Conservation (phyloP, 2,797 vertebrate species). For the Ctenochaetus hawaiiensis region DNA sequence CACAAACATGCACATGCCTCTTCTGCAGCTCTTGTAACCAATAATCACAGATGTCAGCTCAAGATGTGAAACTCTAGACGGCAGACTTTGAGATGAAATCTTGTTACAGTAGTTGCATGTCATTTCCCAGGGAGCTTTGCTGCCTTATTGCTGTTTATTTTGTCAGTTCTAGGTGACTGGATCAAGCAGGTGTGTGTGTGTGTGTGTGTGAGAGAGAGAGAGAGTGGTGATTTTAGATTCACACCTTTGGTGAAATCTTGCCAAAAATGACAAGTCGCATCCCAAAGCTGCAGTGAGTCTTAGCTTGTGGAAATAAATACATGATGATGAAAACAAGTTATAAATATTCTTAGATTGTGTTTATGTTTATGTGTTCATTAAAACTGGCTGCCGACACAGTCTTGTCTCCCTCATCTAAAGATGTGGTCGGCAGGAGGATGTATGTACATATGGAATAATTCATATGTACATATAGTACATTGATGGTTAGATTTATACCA, state of each 20-base stretch:
- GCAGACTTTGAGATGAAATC: slow-evolving; percentile 51
- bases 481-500: slow-evolving; percentile 18
- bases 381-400: slow-evolving; percentile 46
- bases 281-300: slow-evolving; percentile 26
- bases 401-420: slow-evolving; percentile 45
- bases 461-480: slow-evolving; percentile 29
- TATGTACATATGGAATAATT: no score
- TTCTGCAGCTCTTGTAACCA: slow-evolving; percentile 28
- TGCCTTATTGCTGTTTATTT: slow-evolving; percentile 47
- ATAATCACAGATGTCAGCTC: slow-evolving; percentile 42
- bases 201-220: neutral
- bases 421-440: slow-evolving; percentile 19
- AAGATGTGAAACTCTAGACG: slow-evolving; percentile 40
- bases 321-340: neutral
- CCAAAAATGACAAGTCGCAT: slow-evolving; percentile 46
- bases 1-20: neutral
- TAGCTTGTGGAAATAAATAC: slow-evolving; percentile 26
- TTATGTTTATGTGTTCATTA: slow-evolving; percentile 23
- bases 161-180: slow-evolving; percentile 23
- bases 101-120: slow-evolving; percentile 37
- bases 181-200: slow-evolving; percentile 21
- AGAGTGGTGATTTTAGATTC: slow-evolving; percentile 17
- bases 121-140: slow-evolving; percentile 27
- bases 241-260: slow-evolving; percentile 40
- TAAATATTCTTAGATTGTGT: slow-evolving; percentile 38